These are phyloP conservation scores for Meliscaeva auricollis DNA, from an alignment of 2,888 invertebrate genomes.

Conservation along the genomic window DNA sequence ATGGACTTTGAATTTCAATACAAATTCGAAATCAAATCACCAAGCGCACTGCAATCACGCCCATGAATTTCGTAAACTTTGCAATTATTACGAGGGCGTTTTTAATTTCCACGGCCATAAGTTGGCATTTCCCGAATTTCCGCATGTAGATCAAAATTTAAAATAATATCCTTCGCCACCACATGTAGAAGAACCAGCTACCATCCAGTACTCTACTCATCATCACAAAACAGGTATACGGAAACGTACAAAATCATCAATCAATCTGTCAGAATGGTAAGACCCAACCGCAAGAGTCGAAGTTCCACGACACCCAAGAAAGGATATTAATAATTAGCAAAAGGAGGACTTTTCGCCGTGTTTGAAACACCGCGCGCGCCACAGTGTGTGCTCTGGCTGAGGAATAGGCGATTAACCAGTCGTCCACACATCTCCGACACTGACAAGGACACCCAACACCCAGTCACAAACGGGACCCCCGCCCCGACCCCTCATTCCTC, in stretches of 20 bases:
- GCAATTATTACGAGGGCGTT: constrained; percentile 78
- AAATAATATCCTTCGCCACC: constrained; percentile 51
- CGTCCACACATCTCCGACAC: constrained; percentile 66
- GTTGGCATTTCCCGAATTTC: constrained; percentile 77
- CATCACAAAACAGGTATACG: constrained; percentile 51
- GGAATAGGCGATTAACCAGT: constrained; percentile 71
- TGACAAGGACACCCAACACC: constrained; percentile 51
- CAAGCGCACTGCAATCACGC: neutral
- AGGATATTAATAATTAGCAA: constrained; percentile 78
- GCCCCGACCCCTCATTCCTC: neutral
- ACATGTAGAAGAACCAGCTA: neutral
- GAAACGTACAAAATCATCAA: constrained; percentile 70
- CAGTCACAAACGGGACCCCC: constrained; percentile 17
- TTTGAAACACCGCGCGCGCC: constrained; percentile 30
- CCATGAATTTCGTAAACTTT: constrained; percentile 25
- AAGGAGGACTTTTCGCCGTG: constrained; percentile 63
- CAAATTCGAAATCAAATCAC: neutral
- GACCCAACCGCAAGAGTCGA: constrained; percentile 68
- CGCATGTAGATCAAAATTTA: constrained; percentile 62
- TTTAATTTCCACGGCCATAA: constrained; percentile 78
- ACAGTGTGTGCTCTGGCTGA: constrained; percentile 27
- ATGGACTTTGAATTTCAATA: neutral
- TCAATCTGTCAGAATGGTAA: constrained; percentile 74
- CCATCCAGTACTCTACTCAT: neutral
- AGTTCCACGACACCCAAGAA: constrained; percentile 50